Evolutionary conservation across 2,797 vertebrate species (phyloP).

Genomic region (Ceryle rudis): DNA sequence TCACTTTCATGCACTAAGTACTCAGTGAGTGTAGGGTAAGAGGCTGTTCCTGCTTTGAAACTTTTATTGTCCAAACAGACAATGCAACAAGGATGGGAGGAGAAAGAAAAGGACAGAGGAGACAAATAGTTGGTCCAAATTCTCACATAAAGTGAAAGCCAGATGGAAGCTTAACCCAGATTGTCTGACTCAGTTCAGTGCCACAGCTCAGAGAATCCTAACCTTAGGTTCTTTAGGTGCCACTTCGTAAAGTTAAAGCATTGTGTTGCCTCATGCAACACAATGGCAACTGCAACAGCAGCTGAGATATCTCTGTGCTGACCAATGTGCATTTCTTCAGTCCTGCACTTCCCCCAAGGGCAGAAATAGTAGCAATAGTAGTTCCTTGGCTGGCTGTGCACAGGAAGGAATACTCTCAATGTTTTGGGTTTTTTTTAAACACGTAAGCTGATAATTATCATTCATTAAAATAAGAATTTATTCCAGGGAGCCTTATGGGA

Average conservation of each 20-base stretch:
- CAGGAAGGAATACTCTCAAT: neutral
- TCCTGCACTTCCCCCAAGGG: neutral
- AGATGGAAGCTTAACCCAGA: neutral
- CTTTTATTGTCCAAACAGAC: neutral
- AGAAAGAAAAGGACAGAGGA: neutral
- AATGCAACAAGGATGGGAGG: neutral
- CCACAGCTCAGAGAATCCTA: neutral
- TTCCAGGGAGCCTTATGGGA: neutral
- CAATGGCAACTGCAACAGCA: neutral
- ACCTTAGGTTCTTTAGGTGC: neutral
- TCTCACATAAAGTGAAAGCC: neutral
- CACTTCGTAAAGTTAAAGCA: neutral
- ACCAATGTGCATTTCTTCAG: neutral
- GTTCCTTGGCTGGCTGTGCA: neutral
- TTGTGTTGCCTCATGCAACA: neutral
- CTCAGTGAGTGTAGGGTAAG: neutral
- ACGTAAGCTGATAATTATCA: neutral
- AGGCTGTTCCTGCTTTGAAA: neutral
- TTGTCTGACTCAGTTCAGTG: neutral
- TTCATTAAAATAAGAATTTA: neutral
- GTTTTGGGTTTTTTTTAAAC: neutral
- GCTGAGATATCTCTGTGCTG: neutral
- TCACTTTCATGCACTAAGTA: neutral
- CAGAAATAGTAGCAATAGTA: neutral
- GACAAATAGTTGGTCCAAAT: neutral